Conservation (phyloP, 1,140 invertebrate genomes). For the Musca domestica region DNA sequence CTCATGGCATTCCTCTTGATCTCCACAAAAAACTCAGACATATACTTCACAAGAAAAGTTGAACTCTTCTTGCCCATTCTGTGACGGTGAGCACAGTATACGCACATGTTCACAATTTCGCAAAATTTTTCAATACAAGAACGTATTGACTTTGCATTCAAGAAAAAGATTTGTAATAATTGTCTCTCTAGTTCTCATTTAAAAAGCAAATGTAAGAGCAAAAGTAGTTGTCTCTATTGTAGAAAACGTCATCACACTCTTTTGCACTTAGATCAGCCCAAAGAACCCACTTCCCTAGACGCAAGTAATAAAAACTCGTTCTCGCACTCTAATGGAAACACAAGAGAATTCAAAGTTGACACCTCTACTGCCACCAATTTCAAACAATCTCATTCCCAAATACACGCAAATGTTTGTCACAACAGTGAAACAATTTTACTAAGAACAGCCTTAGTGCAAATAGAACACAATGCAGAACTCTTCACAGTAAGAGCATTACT, state of each 20-base stretch:
- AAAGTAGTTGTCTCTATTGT: background rate
- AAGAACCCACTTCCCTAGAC: background rate
- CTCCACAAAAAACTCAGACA: background rate
- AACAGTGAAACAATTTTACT: background rate
- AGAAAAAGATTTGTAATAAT: background rate
- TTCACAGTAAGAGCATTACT: background rate
- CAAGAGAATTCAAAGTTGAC: background rate
- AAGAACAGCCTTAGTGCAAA: background rate
- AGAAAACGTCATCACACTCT: too few species aligned
- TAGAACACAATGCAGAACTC: background rate
- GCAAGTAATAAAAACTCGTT: background rate
- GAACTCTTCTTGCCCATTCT: background rate
- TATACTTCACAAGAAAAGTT: background rate
- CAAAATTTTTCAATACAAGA: background rate
- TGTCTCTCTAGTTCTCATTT: background rate
- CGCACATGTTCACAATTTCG: constrained; percentile 1
- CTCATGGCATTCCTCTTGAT: background rate
- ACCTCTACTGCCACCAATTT: too few species aligned
- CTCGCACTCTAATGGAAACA: background rate
- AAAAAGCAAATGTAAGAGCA: background rate
- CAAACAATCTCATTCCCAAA: too few species aligned
- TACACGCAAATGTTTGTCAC: background rate
- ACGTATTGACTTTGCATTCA: background rate
- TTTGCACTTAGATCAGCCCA: background rate
- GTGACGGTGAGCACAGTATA: background rate